Conservation (phyloP, 2,113 vertebrate genomes). For the Calonectris borealis region DNA sequence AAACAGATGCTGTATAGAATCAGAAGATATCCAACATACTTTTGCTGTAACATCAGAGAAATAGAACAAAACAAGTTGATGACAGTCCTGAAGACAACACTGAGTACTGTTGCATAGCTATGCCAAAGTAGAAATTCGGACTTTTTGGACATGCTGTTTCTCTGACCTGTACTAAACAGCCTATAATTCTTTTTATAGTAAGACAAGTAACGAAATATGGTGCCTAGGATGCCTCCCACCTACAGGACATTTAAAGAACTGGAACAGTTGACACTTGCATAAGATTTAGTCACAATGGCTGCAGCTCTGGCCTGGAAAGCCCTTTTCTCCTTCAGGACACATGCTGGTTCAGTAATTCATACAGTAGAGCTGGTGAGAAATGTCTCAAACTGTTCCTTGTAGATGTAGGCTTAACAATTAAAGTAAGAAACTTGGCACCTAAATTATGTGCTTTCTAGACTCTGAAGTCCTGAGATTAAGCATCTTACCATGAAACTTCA, state of each 20-base stretch:
- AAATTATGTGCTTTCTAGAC: background rate
- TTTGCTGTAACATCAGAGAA: background rate
- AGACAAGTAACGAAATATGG: background rate
- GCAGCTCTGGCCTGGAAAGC: background rate
- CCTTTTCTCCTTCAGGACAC: background rate
- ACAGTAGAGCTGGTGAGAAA: background rate
- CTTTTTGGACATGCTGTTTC: background rate
- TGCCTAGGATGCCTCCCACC: background rate
- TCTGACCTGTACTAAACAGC: background rate
- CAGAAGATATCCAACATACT: background rate
- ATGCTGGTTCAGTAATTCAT: background rate
- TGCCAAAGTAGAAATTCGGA: background rate
- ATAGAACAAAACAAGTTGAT: background rate
- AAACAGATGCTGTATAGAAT: background rate
- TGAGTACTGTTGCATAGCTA: background rate
- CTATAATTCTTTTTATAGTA: background rate
- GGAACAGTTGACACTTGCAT: background rate
- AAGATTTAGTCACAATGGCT: background rate
- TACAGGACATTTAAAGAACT: background rate
- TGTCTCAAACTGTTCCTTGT: background rate
- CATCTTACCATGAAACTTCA: background rate
- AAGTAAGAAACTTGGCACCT: background rate
- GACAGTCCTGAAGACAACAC: background rate
- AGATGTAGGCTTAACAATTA: background rate
- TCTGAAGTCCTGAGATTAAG: background rate